These are phyloP conservation scores for Thamnaconus septentrionalis DNA, from an alignment of 2,113 vertebrate species.

Conservation along the genomic window DNA sequence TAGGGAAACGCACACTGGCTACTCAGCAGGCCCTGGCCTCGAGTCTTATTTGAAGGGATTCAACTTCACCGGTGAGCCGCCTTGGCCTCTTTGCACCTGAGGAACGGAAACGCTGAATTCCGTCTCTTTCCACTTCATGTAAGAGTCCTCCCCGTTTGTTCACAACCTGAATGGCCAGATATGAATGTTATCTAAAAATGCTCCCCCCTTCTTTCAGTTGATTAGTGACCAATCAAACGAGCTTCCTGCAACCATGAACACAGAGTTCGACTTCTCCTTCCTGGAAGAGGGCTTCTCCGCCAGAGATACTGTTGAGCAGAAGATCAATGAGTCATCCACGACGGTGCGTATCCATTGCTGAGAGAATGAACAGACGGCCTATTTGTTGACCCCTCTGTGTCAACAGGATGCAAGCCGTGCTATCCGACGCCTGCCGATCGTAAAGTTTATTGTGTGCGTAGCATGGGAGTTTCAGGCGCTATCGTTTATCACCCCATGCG, in stretches of 20 bases:
- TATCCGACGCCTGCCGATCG: no score
- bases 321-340: slow-evolving; percentile 92
- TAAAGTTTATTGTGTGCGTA: no score
- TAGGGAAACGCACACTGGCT: slow-evolving; percentile 64
- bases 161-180: background rate
- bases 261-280: slow-evolving; percentile 85
- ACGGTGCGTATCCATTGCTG: slow-evolving; percentile 78
- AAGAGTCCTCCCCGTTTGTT: background rate
- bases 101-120: slow-evolving; percentile 50
- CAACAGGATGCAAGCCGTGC: no score
- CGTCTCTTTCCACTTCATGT: slow-evolving; percentile 55
- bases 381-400: no score
- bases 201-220: slow-evolving; percentile 59
- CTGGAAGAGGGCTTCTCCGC: slow-evolving; percentile 95
- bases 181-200: background rate
- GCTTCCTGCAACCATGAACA: slow-evolving; percentile 76
- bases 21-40: slow-evolving; percentile 68
- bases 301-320: slow-evolving; percentile 92
- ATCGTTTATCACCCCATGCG: background rate
- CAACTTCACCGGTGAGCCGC: slow-evolving; percentile 76
- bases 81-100: slow-evolving; percentile 71
- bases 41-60: slow-evolving; percentile 76
- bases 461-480: no score
- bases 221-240: slow-evolving; percentile 46
- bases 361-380: background rate